phyloP scores from a whole-genome alignment of 2,113 vertebrate genomes.

The Sander lucioperca region DNA sequence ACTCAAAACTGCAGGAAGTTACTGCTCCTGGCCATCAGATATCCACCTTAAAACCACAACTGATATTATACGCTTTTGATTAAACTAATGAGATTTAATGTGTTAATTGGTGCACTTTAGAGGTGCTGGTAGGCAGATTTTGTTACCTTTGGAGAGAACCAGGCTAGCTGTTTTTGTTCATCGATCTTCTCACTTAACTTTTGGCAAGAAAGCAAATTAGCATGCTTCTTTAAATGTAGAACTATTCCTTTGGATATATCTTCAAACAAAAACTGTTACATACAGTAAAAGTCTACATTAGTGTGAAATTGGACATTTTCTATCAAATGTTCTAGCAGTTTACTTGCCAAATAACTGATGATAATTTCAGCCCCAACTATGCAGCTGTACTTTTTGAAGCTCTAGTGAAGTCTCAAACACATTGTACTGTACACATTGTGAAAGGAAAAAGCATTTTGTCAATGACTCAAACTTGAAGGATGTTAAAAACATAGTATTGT shows the following conservation, averaged over 20 bases:
- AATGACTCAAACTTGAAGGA: slow-evolving; percentile 35
- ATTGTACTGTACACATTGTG: background rate
- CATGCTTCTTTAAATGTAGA: background rate
- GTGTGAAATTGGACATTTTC: background rate
- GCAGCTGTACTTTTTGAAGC: background rate
- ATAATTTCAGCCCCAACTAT: background rate
- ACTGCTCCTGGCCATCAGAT: no score
- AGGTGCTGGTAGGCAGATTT: no score
- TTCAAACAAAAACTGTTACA: background rate
- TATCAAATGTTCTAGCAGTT: background rate
- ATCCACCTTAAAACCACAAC: no score
- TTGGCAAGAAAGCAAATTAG: background rate
- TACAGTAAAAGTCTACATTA: background rate
- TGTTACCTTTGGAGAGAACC: no score
- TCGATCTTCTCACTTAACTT: background rate
- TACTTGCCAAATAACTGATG: background rate
- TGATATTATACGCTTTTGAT: no score
- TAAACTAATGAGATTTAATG: no score
- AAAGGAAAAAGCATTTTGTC: background rate
- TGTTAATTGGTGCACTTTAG: no score
- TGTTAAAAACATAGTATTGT: slow-evolving; percentile 57
- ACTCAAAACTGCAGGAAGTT: no score
- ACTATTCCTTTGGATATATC: background rate
- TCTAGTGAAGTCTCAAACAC: background rate
- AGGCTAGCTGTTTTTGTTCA: no score